Percentiles rank a stretch among this genome's conserved stretches.
Evolutionary conservation across 2,888 invertebrate genomes (phyloP).

Genomic region (Hymenopus coronatus): DNA sequence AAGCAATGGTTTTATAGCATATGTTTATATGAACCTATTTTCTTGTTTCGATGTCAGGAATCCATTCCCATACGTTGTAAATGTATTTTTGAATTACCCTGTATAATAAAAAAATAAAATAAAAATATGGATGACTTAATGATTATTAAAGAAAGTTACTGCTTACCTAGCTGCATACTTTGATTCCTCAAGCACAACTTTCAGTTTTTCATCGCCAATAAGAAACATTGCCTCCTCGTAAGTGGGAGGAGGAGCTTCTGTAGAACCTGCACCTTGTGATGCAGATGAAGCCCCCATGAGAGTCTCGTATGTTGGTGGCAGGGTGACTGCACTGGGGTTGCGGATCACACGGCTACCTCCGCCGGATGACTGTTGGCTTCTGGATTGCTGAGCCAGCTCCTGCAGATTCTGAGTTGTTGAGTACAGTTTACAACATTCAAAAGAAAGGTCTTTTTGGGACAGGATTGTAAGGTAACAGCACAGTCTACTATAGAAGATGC

Average conservation of each 20-base stretch:
- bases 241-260: constrained; percentile 56
- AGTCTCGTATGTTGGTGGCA: constrained; percentile 63
- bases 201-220: constrained; percentile 34
- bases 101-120: neutral
- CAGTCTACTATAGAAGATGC: neutral
- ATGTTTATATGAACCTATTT: no score
- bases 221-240: constrained; percentile 61
- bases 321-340: constrained; percentile 57
- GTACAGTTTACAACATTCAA: constrained; percentile 14
- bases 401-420: constrained; percentile 35
- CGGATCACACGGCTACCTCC: constrained; percentile 46
- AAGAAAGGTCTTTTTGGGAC: neutral
- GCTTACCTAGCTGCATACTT: constrained; percentile 26
- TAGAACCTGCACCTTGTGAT: constrained; percentile 47
- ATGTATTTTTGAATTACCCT: no score
- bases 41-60: no score
- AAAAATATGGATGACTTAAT: neutral
- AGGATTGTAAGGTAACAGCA: neutral
- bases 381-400: constrained; percentile 36
- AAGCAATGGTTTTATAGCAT: no score
- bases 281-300: constrained; percentile 50
- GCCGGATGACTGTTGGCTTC: constrained; percentile 48
- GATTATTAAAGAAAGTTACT: neutral
- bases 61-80: no score
- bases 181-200: constrained; percentile 29